Percentiles rank a stretch among this genome's conserved stretches.
Conservation (phyloP, 1,140 invertebrate species). For the Oreohelix idahoensis region DNA sequence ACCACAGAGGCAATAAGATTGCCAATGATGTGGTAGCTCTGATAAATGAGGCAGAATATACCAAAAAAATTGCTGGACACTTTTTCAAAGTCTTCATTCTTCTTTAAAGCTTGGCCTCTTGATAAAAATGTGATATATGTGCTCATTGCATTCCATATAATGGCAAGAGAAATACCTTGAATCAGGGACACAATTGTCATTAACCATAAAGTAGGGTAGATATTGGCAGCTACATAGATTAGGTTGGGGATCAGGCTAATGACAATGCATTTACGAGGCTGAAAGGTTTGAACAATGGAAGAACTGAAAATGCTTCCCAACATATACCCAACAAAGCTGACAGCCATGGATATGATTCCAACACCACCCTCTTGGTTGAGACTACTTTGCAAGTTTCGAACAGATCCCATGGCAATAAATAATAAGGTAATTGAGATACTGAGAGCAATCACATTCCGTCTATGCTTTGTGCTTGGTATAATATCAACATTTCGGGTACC, state of each 20-base stretch:
- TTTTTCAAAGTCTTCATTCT: slow-evolving; percentile 50
- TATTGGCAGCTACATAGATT: slow-evolving; percentile 57
- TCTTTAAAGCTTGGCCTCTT: slow-evolving; percentile 52
- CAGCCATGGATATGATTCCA: slow-evolving; percentile 56
- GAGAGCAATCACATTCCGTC: slow-evolving; percentile 54
- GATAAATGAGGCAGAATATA: slow-evolving; percentile 63
- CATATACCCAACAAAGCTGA: slow-evolving; percentile 50
- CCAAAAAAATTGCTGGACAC: slow-evolving; percentile 64
- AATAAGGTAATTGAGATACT: slow-evolving; percentile 56
- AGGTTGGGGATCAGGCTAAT: slow-evolving; percentile 52
- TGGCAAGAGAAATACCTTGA: slow-evolving; percentile 55
- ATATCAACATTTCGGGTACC: slow-evolving; percentile 7
- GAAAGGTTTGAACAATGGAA: slow-evolving; percentile 56
- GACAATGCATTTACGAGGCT: slow-evolving; percentile 53
- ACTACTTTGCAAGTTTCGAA: slow-evolving; percentile 68
- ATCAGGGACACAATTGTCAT: slow-evolving; percentile 55
- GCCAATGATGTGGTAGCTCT: slow-evolving; percentile 58
- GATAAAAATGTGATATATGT: slow-evolving; percentile 65
- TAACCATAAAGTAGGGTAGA: slow-evolving; percentile 61
- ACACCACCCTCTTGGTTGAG: slow-evolving; percentile 58
- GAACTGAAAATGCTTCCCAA: slow-evolving; percentile 61
- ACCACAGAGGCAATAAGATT: slow-evolving; percentile 62
- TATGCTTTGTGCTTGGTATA: slow-evolving; percentile 46
- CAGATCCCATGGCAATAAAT: slow-evolving; percentile 56
- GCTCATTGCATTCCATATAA: slow-evolving; percentile 64